Evolutionary conservation across 2,888 invertebrate species (phyloP), one percentile per base, ranked within the genome.

Genomic region (Drosophila algonquin): DNA sequence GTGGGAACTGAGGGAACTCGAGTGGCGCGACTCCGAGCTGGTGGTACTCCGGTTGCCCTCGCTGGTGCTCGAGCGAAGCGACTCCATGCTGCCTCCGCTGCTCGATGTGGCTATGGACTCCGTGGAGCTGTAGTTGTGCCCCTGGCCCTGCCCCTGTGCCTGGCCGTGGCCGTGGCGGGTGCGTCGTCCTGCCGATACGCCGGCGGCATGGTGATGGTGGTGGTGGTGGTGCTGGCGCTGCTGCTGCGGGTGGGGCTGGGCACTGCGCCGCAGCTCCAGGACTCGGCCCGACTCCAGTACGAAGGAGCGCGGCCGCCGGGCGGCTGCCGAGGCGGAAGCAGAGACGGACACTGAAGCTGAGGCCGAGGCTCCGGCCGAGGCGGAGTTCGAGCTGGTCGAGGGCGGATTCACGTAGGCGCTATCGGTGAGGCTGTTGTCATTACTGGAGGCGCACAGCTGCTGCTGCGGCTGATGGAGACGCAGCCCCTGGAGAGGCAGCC

Each of bases 31-130:
- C 90, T 96, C 97, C 57, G 96, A 96, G 92, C 96, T 97, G 89
- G 96, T 96, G 63, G 96, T 96, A 90, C 97, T 97, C 81, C 96
- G 93, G 89, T 96, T 97, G 35, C 96, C 97, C 92, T 97, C 97
- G 91, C 97, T 97, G 64, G 96, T 97, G 91, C 96, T 96, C 92
- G 97, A 97, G 75, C 96, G 94, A 74, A 97, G 93, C 62, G 97
- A 97, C 90, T 97, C 97, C 95, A 97, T 95, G 91, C 97, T 97
- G 50, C 96, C 96, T 57, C 96, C 96, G 90, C 96, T 96, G 92
- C 96, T 96, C 89, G 96, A 97, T 8, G 96, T 96, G 40, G 96
- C 96, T 94, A 97, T 96, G 91, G 96, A 96, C 92, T 97, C 97
- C 35, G 96, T 96, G 87, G 97, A 97, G 75, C 92, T 92, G 79